These are phyloP conservation scores for Telenomus remus DNA, from an alignment of 1,140 invertebrate species.

Conservation along the genomic window DNA sequence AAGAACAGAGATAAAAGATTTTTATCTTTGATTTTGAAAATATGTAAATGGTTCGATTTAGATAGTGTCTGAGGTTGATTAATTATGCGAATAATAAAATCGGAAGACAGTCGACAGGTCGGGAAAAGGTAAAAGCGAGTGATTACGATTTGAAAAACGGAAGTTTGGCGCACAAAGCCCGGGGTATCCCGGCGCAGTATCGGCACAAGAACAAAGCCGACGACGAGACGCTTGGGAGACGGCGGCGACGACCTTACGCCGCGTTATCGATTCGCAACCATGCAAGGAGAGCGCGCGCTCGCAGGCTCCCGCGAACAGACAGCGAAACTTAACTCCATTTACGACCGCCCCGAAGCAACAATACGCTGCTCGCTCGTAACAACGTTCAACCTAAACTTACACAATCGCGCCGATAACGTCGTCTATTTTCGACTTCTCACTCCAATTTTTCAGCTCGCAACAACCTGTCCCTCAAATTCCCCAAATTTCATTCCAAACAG, in stretches of 20 bases:
- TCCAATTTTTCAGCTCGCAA: too few species aligned
- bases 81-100: too few species aligned
- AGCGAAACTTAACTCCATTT: conserved; percentile 43
- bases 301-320: conserved; percentile 33
- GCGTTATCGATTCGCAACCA: conserved; percentile 58
- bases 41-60: too few species aligned
- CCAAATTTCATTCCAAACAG: too few species aligned
- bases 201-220: conserved; percentile 54
- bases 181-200: conserved; percentile 50
- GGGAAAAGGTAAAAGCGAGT: too few species aligned
- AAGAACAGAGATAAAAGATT: too few species aligned
- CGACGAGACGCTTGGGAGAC: conserved; percentile 61
- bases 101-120: too few species aligned
- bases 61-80: too few species aligned
- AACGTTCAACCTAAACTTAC: conserved; percentile 20
- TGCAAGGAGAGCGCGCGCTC: conserved; percentile 43
- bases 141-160: too few species aligned
- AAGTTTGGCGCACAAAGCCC: conserved; percentile 46
- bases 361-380: conserved; percentile 13
- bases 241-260: conserved; percentile 60
- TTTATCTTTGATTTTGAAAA: too few species aligned
- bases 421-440: conserved; percentile 1
- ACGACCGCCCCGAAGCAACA: conserved; percentile 39
- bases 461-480: too few species aligned
- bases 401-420: conserved; percentile 29